Evolutionary conservation across 1,140 invertebrate genomes (phyloP).

Genomic region (Pogonus chalceus): DNA sequence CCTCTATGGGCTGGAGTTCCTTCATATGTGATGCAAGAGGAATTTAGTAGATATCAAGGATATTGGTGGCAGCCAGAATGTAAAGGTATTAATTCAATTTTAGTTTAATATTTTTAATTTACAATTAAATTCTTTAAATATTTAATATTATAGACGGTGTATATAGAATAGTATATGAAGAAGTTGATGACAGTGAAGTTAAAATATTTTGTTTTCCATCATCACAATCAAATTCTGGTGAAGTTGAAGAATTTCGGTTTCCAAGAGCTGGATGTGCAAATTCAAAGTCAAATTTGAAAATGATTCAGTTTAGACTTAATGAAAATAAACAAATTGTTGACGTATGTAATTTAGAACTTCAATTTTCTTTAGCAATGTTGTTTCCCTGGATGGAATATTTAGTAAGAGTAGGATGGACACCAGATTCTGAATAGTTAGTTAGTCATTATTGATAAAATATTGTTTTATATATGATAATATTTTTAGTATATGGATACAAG

Average conservation of each 20-base stretch:
- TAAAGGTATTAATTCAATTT: constrained; percentile 37
- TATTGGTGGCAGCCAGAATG: constrained; percentile 93
- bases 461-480: neutral
- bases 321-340: constrained; percentile 54
- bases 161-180: constrained; percentile 90
- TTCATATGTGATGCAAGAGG: constrained; percentile 96
- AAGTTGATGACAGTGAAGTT: constrained; percentile 90
- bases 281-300: constrained; percentile 77
- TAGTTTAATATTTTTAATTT: constrained; percentile 11
- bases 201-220: constrained; percentile 84
- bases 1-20: constrained; percentile 84
- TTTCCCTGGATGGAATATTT: constrained; percentile 93
- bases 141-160: constrained; percentile 47
- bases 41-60: constrained; percentile 90
- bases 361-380: constrained; percentile 59
- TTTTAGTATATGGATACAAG: constrained; percentile 78
- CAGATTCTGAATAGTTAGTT: constrained; percentile 74
- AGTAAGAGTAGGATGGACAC: constrained; percentile 86
- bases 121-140: constrained; percentile 5
- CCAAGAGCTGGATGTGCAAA: constrained; percentile 84
- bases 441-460: constrained; percentile 7
- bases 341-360: constrained; percentile 57
- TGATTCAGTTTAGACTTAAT: constrained; percentile 73
- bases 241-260: constrained; percentile 86
- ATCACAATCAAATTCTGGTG: constrained; percentile 60